phyloP scores from a whole-genome alignment of 1,140 invertebrate species.

The Platorchestia sp. region DNA sequence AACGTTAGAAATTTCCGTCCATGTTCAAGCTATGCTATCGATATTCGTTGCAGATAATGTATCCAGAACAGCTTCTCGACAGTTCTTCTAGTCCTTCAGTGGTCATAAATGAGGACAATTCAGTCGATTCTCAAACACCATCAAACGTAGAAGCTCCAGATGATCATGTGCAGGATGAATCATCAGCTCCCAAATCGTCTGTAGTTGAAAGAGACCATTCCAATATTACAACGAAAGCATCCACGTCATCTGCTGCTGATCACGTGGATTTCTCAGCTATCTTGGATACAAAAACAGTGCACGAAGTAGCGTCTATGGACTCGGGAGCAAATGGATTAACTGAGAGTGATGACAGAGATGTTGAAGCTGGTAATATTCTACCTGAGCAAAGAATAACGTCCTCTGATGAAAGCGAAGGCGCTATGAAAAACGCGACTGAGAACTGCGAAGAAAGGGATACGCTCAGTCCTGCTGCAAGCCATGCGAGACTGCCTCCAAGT shows the following conservation, averaged over 20 bases:
- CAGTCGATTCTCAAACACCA: not conserved
- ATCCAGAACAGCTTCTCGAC: constrained; percentile 58
- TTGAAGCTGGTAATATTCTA: not conserved
- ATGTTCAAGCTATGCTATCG: not conserved
- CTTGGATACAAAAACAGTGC: not conserved
- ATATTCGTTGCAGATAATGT: constrained; percentile 61
- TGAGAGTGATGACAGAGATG: not conserved
- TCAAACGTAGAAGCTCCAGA: not conserved
- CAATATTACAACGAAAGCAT: not conserved
- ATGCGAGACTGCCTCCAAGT: constrained; percentile 61
- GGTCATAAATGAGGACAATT: not conserved
- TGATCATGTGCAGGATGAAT: not conserved
- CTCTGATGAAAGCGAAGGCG: not conserved
- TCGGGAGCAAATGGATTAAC: not conserved
- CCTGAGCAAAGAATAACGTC: not conserved
- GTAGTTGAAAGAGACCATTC: not conserved
- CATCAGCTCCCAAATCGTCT: not conserved
- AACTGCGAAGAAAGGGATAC: not conserved
- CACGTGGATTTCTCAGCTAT: not conserved
- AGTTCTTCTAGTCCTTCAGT: not conserved
- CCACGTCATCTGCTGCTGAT: not conserved
- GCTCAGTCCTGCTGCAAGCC: not conserved
- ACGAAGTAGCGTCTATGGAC: not conserved
- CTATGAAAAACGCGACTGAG: not conserved
- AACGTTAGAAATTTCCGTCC: not conserved